Percentiles rank a stretch among this genome's conserved stretches.
These are phyloP conservation scores for Tetrapedia diversipes DNA, from an alignment of 2,888 invertebrate genomes.

Conservation along the genomic window DNA sequence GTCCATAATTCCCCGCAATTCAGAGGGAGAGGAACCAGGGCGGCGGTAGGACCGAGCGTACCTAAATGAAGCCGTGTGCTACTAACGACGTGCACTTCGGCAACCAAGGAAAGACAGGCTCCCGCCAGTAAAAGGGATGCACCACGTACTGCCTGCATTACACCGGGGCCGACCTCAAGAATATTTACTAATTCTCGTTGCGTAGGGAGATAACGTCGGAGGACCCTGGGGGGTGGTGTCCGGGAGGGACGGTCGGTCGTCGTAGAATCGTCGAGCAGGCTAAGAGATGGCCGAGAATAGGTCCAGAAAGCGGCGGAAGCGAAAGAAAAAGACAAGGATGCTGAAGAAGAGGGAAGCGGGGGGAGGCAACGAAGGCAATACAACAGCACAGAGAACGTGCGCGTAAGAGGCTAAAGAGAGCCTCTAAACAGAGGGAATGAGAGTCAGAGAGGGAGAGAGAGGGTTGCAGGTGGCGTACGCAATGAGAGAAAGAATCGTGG, in stretches of 20 bases:
- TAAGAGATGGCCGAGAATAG: conserved; percentile 26
- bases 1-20: conserved; percentile 32
- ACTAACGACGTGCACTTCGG: conserved; percentile 39
- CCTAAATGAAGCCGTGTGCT: conserved; percentile 45
- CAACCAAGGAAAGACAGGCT: conserved; percentile 37
- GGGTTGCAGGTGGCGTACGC: conserved; percentile 6
- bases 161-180: conserved; percentile 47
- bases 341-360: background rate
- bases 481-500: conserved; percentile 27
- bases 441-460: background rate
- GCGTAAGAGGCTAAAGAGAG: background rate
- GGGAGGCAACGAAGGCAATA: background rate
- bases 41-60: conserved; percentile 13
- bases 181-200: conserved; percentile 79
- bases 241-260: conserved; percentile 26
- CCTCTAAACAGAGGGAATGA: conserved; percentile 14
- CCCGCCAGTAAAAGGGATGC: conserved; percentile 29
- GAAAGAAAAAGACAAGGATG: conserved; percentile 17
- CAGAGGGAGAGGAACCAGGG: background rate
- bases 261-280: conserved; percentile 10
- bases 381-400: background rate
- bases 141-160: conserved; percentile 46
- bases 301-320: background rate
- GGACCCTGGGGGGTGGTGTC: conserved; percentile 22
- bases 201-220: conserved; percentile 76